Evolutionary conservation across 2,113 vertebrate species (phyloP), one percentile per base, ranked within the genome.

Genomic region (Apus apus): DNA sequence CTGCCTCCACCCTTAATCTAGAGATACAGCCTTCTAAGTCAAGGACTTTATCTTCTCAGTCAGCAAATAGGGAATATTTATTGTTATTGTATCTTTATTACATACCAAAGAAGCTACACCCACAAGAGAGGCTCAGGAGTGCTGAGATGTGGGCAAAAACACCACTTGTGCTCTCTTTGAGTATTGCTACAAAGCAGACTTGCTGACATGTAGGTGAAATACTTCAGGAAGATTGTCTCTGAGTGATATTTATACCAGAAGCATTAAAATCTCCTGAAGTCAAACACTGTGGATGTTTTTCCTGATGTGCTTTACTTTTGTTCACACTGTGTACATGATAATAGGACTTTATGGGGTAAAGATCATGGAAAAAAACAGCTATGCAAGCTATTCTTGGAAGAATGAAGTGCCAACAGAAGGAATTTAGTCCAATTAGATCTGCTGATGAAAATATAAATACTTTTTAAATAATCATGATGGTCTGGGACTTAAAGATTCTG

Each of bases 351-450:
- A 40, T 65, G 25, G 56, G 43, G 36, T 45, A 92, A 94, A 73
- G 25, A 78, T 46, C 15, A 85, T 76, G 85, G 48, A 12, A 51
- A 54, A 85, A 75, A 93, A 76, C 61, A 81, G 14, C 77, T 93
- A 2, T 75, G 43, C 83, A 90, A 67, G 56, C 61, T 88, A 51
- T 51, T 97, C 3, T 7, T 80, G 32, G 34, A 61, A 84, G 12
- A 81, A 72, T 9, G 26, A 85, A 92, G 30, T 45, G 34, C 40
- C 21, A 72, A 48, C 16, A 68, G 87, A 92, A 94, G 77, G 81
- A 65, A 96, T 82, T 96, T 90, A 83, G 15, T 72, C 70, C 70
- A 68, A 94, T 61, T 89, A 89, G 51, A 96, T 91, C 77, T 91
- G 64, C 26, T 74, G 51, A 60, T 54, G 58, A 92, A 96, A 96